Evolutionary conservation across 2,113 vertebrate species (phyloP), one percentile per base, ranked within the genome.

Genomic region (Microcebus ravelobensis): DNA sequence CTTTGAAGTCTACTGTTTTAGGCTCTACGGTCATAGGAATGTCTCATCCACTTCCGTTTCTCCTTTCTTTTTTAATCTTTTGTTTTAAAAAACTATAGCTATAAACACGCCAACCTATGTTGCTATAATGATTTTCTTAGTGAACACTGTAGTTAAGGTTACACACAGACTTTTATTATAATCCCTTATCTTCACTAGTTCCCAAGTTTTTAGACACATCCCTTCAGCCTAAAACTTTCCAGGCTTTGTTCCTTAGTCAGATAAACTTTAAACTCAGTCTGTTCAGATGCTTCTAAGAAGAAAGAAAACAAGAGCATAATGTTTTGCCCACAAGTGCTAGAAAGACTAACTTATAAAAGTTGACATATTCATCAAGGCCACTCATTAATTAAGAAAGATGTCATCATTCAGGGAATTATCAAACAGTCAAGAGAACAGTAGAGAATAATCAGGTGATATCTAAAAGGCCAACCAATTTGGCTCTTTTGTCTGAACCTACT

Each of bases 1-100:
- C 97, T 97, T 97, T 97, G 96, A 97, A 98, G 97, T 97, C 95
- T 97, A 93, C 96, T 89, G 65, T 97, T 97, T 94, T 93, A 97
- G 94, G 95, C 95, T 93, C 25, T 82, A 15, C 36, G 91, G 96
- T 96, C 97, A 97, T n/a, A 97, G 92, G 68, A 79, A 81, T 93
- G 96, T 97, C 96, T 98, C 97, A 95, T 96, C 90, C 36, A 96
- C 96, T 98, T 97, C 96, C 97, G 83, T 96, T 98, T 94, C 93
- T 97, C 85, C 97, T 95, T 96, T 95, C 95, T 96, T 90, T 97
- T 94, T 81, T 97, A 98, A 98, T 97, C 97, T 97, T 95, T 97
- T 97, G 95, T 48, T 74, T 79, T 8, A 20, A 21, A 93, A 82
- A 63, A 95, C 94, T 94, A 68, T 79, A 95, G 52, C 96, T 95